Base-by-base conservation (phyloP, 2,888 invertebrate species). In the Thalpophila matura region DNA sequence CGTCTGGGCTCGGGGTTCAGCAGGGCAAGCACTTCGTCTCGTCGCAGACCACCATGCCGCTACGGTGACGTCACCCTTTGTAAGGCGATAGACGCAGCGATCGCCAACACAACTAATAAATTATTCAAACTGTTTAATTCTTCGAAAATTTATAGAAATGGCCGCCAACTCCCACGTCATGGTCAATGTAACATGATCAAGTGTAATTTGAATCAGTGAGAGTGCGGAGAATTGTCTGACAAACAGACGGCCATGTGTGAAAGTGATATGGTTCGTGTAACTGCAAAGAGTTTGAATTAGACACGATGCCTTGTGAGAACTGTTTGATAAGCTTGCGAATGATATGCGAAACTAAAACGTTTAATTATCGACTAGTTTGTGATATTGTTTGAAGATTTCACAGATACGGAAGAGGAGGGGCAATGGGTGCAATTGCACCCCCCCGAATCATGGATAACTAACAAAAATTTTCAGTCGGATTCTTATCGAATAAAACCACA, bases 231-330 rank as follows among this genome's bases (percentile, higher is more conserved):
- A 68, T 68, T 14, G 72, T 63, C 61, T 55, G 62, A 73, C 74
- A 74, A 72, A 74, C 79, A 70, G 58, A 71, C 66, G 53, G 61
- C 40, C 67, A 69, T 51, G 81, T 79, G 84, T 77, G 86, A 87
- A 86, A 87, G 87, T 86, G 82, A 84, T 86, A 79, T 73, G 68
- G 58, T 74, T 68, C 59, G 68, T 47, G 56, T 51, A 68, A 43
- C 46, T 46, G 51, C 51, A 43, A 51, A 76, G 55, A 77, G 47
- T 64, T 67, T 67, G 56, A 49, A 69, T 76, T 67, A 59, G 64
- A 58, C 24, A 61, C 63, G 56, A 61, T 49, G 43, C 12, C n/a
- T 18, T 20, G 51, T 54, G 40, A 37, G 40, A 71, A 66, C 29
- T 29, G 51, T 53, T 47, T 26, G 22, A 4, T 51, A 33, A 38